phyloP scores from a whole-genome alignment of 1,140 invertebrate species.

The Lysiphlebus fabarum region DNA sequence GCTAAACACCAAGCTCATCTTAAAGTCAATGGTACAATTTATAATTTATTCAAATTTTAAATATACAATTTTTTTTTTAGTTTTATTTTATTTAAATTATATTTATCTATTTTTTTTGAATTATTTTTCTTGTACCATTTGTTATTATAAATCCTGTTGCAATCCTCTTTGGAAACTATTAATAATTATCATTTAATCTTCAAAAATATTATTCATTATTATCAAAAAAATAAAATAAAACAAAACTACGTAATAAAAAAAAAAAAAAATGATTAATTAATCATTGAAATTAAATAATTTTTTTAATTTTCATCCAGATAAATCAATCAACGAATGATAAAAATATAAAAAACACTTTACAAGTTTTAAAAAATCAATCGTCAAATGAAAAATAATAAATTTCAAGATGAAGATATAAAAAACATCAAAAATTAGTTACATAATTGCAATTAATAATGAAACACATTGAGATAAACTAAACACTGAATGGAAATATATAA shows the following conservation, averaged over 20 bases:
- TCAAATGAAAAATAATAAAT: too few species aligned
- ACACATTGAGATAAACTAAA: constrained; percentile 69
- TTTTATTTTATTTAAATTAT: constrained; percentile 4
- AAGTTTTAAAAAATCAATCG: too few species aligned
- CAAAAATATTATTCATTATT: too few species aligned
- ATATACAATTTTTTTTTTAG: constrained; percentile 1
- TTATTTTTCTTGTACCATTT: background rate
- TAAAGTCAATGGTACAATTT: constrained; percentile 56
- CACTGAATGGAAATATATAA: constrained; percentile 55
- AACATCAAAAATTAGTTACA: constrained; percentile 68
- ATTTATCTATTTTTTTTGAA: too few species aligned
- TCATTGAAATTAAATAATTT: too few species aligned
- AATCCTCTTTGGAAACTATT: constrained; percentile 63
- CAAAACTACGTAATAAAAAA: too few species aligned
- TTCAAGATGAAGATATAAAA: constrained; percentile 28
- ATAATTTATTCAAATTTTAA: constrained; percentile 9
- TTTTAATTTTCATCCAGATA: too few species aligned
- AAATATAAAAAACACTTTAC: too few species aligned
- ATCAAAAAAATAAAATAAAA: too few species aligned
- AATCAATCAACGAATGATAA: too few species aligned
- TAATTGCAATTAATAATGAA: constrained; percentile 66
- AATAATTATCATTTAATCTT: too few species aligned
- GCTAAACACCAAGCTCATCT: constrained; percentile 60
- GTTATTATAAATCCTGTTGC: constrained; percentile 47
- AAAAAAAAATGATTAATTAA: too few species aligned